A percentile compares a stretch with the other conserved stretches of the same genome.
These are phyloP conservation scores for Parapristionchus giblindavisi DNA, from an alignment of 2,888 invertebrate species.

Conservation along the genomic window DNA sequence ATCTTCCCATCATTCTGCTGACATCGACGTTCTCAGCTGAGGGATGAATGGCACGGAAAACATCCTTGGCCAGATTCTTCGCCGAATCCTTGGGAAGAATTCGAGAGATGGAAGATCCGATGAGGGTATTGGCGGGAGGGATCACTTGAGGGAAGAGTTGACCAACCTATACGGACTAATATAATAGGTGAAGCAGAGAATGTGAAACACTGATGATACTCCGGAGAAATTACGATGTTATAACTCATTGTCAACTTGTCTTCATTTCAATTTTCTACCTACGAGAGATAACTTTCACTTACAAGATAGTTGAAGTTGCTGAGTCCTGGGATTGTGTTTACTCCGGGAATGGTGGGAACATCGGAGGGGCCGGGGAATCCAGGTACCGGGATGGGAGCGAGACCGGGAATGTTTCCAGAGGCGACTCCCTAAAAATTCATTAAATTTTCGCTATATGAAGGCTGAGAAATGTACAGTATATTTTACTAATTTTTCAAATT, in stretches of 20 bases:
- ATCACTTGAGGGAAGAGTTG: conserved; percentile 70
- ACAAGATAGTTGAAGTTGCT: conserved; percentile 70
- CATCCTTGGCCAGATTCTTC: conserved; percentile 69
- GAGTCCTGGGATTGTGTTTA: conserved; percentile 70
- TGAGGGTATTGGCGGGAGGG: conserved; percentile 69
- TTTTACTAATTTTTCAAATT: background rate
- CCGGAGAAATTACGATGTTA: too few species aligned
- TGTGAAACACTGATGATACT: background rate
- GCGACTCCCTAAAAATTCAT: conserved; percentile 49
- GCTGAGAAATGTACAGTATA: background rate
- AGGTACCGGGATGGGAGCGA: conserved; percentile 69
- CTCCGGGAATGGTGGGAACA: conserved; percentile 69
- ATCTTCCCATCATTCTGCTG: conserved; percentile 70
- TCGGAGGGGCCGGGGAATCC: conserved; percentile 68
- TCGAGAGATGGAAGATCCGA: conserved; percentile 69
- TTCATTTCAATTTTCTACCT: background rate
- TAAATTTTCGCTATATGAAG: background rate
- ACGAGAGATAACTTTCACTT: background rate
- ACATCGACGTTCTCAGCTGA: conserved; percentile 69
- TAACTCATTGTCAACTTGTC: background rate
- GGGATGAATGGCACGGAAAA: conserved; percentile 68
- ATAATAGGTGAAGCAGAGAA: background rate
- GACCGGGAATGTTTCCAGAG: conserved; percentile 63
- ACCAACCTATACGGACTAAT: conserved; percentile 64
- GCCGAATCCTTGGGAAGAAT: conserved; percentile 69